phyloP scores from a whole-genome alignment of 1,140 invertebrate species.

The Lycorma delicatula region DNA sequence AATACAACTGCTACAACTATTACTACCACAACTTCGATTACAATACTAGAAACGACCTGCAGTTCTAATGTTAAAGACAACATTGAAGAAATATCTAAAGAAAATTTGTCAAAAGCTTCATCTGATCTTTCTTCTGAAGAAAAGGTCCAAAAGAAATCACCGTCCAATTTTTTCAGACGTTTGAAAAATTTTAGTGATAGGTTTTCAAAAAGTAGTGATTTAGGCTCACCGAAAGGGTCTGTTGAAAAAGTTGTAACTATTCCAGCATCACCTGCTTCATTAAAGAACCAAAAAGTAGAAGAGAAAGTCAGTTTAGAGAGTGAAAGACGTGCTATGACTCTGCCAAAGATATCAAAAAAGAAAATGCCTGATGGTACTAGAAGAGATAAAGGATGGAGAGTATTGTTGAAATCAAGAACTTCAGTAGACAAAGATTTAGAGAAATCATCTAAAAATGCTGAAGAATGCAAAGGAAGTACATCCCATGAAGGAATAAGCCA shows the following conservation, averaged over 20 bases:
- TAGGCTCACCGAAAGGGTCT: slow-evolving; percentile 14
- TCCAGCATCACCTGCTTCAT: slow-evolving; percentile 16
- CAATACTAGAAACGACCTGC: too few relatives aligned
- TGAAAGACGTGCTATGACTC: slow-evolving; percentile 16
- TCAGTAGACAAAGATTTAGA: slow-evolving; percentile 10
- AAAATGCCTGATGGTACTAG: slow-evolving; percentile 4
- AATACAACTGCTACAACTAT: background rate
- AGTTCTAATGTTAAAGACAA: background rate
- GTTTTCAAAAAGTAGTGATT: slow-evolving; percentile 13
- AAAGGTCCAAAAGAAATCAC: slow-evolving; percentile 10
- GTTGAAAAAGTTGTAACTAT: slow-evolving; percentile 4
- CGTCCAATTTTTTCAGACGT: slow-evolving; percentile 13
- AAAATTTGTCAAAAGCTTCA: background rate
- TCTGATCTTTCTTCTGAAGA: slow-evolving; percentile 11
- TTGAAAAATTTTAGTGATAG: slow-evolving; percentile 13
- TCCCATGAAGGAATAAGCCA: background rate
- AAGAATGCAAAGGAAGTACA: slow-evolving; percentile 1
- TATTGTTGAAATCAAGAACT: slow-evolving; percentile 8
- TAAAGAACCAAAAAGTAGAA: slow-evolving; percentile 14
- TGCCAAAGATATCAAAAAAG: slow-evolving; percentile 12
- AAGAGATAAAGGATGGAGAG: slow-evolving; percentile 14
- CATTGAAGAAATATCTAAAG: too few relatives aligned
- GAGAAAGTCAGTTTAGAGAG: background rate
- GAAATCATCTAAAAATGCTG: slow-evolving; percentile 1
- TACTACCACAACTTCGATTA: background rate